Base-by-base conservation (phyloP, 2,888 invertebrate species). In the Plebejus argus region DNA sequence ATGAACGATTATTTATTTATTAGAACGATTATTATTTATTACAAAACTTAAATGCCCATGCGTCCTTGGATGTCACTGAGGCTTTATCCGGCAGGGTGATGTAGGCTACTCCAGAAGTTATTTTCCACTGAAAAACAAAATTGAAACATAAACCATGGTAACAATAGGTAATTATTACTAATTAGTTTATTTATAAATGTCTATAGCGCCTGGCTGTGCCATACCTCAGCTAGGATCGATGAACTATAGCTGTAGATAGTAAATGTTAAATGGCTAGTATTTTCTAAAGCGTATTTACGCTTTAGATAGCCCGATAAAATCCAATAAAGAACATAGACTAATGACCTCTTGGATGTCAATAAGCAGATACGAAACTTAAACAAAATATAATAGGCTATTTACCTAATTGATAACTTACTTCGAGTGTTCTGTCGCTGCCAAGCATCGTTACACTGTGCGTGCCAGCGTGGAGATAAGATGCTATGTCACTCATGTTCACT, bases 121-220 rank as follows among this genome's bases (percentile, higher is more conserved):
- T 86, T n/a, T 81, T 83, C 91, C 93, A 95, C 95, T 95, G 89
- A 80, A 94, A 94, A 78, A 83, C 82, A 84, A 82, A 81, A 79
- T n/a, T 28, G 3, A 53, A 53, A 53, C 53, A 18, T 53, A 53
- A 45, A 45, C 45, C 39, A 39, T 10, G 39, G 8, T 39, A 39
- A 39, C 39, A 39, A 39, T 39, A 39, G 39, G 10, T 35, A 35
- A 7, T 7, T 35, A 33, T 33, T n/a, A n/a, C n/a, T n/a, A n/a
- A 33, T 4, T 35, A 35, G 35, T 39, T 39, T 39, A 39, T n/a
- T n/a, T n/a, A n/a, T 2, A 39, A 39, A 39, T 39, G 1, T 10
- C 39, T 39, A 35, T 35, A 28, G 6, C 35, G 35, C 35, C 35
- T 8, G 6, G 35, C 35, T 28, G 28, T 2, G 28, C 28, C 28